A percentile compares a stretch with the other conserved stretches of the same genome.
Evolutionary conservation across 2,797 vertebrate species (phyloP).

Genomic region (Aphelocoma californica): DNA sequence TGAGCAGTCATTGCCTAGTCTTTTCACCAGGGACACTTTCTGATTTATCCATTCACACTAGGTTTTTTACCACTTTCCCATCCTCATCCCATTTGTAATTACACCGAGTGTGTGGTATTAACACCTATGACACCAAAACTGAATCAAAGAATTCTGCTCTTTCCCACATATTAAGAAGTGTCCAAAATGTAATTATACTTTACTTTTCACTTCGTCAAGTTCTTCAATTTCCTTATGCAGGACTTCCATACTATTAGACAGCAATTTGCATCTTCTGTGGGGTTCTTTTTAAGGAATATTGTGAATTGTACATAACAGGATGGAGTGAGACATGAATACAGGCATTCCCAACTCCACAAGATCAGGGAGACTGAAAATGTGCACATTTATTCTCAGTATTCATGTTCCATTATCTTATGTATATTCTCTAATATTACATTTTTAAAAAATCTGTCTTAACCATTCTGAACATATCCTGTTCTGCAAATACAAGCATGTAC

Average conservation of each 20-base stretch:
- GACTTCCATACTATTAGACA: not conserved
- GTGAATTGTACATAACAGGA: not conserved
- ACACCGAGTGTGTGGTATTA: not conserved
- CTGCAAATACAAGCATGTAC: not conserved
- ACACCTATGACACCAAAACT: not conserved
- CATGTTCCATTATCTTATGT: not conserved
- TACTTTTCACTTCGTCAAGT: not conserved
- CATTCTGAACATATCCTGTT: not conserved
- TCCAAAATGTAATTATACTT: not conserved
- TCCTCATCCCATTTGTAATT: not conserved
- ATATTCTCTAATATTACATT: not conserved
- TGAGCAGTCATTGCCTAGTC: not conserved
- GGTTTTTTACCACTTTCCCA: not conserved
- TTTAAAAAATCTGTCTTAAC: not conserved
- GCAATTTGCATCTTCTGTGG: not conserved
- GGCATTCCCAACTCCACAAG: not conserved
- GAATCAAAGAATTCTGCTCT: not conserved
- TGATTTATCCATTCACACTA: not conserved
- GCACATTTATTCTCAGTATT: not conserved
- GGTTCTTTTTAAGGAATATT: not conserved
- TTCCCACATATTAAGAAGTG: not conserved
- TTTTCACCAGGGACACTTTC: not conserved
- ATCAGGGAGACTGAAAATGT: not conserved
- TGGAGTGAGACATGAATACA: not conserved
- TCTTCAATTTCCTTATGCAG: not conserved